phyloP scores from a whole-genome alignment of 2,797 vertebrate genomes.

The Enteromius treurensis region DNA sequence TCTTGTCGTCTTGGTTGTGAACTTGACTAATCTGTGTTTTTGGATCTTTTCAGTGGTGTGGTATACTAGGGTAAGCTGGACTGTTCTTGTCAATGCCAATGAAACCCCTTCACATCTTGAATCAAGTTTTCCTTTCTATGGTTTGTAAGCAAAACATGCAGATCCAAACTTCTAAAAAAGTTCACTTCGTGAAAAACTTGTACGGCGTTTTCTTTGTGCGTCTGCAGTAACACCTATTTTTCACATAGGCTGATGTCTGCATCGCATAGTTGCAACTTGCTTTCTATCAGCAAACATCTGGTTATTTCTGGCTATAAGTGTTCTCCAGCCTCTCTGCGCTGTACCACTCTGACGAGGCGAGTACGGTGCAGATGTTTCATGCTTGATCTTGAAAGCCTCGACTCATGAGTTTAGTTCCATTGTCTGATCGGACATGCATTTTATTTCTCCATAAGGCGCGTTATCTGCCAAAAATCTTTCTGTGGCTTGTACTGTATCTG shows the following conservation, averaged over 20 bases:
- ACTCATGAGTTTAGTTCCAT: too few relatives aligned
- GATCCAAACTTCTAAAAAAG: constrained; percentile 5
- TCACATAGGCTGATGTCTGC: constrained; percentile 2
- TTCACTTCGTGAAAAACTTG: background rate
- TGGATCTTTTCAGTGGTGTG: constrained; percentile 37
- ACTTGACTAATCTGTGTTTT: constrained; percentile 50
- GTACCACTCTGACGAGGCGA: too few relatives aligned
- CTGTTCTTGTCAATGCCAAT: constrained; percentile 46
- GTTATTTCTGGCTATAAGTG: too few relatives aligned
- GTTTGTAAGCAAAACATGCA: constrained; percentile 11
- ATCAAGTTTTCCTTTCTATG: constrained; percentile 1
- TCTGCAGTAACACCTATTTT: constrained; percentile 13
- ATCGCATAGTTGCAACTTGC: background rate
- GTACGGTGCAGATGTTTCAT: too few relatives aligned
- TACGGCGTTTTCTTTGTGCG: background rate
- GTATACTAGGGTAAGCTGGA: constrained; percentile 30
- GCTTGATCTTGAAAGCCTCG: too few relatives aligned
- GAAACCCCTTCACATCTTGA: constrained; percentile 31
- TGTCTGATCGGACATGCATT: too few relatives aligned
- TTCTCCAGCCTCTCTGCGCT: too few relatives aligned
- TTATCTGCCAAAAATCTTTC: too few relatives aligned
- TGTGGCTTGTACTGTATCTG: too few relatives aligned
- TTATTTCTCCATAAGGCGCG: too few relatives aligned
- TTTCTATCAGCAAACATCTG: too few relatives aligned
- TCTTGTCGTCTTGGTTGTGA: background rate